Percentiles rank a stretch among this genome's conserved stretches.
phyloP scores from a whole-genome alignment of 2,888 invertebrate genomes.

The Melitaea athalia region DNA sequence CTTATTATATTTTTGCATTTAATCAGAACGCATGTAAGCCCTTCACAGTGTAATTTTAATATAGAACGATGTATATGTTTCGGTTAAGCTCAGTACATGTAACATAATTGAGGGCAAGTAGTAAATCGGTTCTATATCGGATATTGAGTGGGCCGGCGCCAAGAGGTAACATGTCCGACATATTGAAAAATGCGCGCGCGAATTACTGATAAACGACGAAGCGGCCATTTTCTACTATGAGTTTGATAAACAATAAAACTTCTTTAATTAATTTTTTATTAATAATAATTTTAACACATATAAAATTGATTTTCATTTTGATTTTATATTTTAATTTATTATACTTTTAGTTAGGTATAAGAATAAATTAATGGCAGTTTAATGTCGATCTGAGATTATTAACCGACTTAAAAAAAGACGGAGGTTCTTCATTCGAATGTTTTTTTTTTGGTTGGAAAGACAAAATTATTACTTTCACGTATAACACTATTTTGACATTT shows the following conservation, averaged over 20 bases:
- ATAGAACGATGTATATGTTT: constrained; percentile 23
- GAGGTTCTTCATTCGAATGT: too few relatives aligned
- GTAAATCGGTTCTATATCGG: constrained; percentile 57
- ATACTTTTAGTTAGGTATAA: too few relatives aligned
- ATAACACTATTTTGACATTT: too few relatives aligned
- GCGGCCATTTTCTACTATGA: not conserved
- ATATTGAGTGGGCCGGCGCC: constrained; percentile 62
- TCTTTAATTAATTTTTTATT: not conserved
- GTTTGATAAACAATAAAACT: not conserved
- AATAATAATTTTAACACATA: too few relatives aligned
- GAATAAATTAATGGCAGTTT: too few relatives aligned
- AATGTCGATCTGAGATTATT: too few relatives aligned
- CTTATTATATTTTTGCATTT: not conserved
- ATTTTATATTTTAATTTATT: too few relatives aligned
- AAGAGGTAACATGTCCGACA: constrained; percentile 51
- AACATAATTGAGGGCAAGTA: constrained; percentile 49
- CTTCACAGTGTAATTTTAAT: constrained; percentile 11
- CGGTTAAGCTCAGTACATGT: constrained; percentile 32
- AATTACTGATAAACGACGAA: constrained; percentile 21
- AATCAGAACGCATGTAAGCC: not conserved
- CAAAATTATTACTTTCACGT: too few relatives aligned
- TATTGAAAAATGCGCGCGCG: constrained; percentile 59
- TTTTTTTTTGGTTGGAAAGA: too few relatives aligned
- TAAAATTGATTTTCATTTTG: too few relatives aligned
- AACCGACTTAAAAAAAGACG: too few relatives aligned